Base-by-base conservation (phyloP, 2,113 vertebrate genomes). In the Acanthisitta chloris region DNA sequence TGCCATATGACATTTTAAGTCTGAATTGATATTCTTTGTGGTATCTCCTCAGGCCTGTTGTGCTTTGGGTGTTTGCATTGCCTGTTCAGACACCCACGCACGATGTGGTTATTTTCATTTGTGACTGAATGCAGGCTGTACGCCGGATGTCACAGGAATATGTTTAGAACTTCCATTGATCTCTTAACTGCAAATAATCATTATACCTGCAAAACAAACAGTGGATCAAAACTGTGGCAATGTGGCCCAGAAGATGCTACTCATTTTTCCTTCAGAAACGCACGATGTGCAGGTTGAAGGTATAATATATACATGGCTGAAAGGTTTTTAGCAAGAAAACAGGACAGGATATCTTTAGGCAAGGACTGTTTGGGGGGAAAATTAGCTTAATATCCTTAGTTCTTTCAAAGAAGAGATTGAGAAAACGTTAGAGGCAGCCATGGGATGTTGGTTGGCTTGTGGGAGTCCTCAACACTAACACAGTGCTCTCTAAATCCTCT, bases 151-250 rank as follows among this genome's bases (percentile, higher is more conserved):
- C 95, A 77, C 82, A 34, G 92, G 84, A 95, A 46, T 64, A 51
- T 91, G 91, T 94, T 98, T 97, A 97, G 92, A 96, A 69, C 59
- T 82, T 42, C 76, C 92, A 95, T 93, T 97, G 96, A 96, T 96
- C 93, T 97, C 85, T 81, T 78, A 79, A 92, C 92, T 97, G 80
- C 91, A 97, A 97, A 84, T 95, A 96, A 64, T 96, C 93, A 94
- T 97, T 93, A 97, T 42, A 90, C 48, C 88, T 76, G 87, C 88
- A 88, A 91, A 95, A 92, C 73, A 94, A 96, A 91, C 80, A 92
- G 82, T 61, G 89, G 88, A 86, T 96, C 95, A 92, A 90, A 54
- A 88, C 48, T 67, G 81, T 88, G 84, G 84, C 62, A 84, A 80
- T 0, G 7, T 71, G 61, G 67, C 51, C 71, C 51, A 94, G 94